phyloP scores from a whole-genome alignment of 2,113 vertebrate genomes.

The Sminthopsis crassicaudata region DNA sequence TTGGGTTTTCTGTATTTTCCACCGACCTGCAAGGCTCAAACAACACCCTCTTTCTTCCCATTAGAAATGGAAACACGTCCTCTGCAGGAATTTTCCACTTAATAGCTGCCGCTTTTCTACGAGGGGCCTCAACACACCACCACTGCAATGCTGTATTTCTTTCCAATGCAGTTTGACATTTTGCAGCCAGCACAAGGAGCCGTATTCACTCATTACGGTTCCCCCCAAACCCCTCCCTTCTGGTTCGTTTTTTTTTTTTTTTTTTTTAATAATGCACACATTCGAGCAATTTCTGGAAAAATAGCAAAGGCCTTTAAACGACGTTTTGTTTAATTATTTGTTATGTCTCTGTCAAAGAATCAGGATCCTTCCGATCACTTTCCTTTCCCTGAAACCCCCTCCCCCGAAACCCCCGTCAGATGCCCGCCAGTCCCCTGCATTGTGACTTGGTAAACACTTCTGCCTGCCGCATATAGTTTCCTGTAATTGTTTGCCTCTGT shows the following conservation, averaged over 20 bases:
- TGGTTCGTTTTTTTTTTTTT: background rate
- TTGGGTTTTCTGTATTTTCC: conserved; percentile 85
- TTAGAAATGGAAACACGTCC: conserved; percentile 89
- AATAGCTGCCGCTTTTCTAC: conserved; percentile 84
- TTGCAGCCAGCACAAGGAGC: conserved; percentile 85
- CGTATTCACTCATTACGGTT: conserved; percentile 81
- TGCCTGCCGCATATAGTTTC: conserved; percentile 42
- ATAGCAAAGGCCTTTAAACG: conserved; percentile 73
- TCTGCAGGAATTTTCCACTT: conserved; percentile 91
- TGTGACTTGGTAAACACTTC: conserved; percentile 58
- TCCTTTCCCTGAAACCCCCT: background rate
- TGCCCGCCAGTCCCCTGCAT: conserved; percentile 33
- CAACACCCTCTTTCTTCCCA: conserved; percentile 89
- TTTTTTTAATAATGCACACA: conserved; percentile 62
- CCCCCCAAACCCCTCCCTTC: background rate
- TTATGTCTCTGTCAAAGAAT: conserved; percentile 60
- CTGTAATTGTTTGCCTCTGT: conserved; percentile 77
- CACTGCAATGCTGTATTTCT: conserved; percentile 88
- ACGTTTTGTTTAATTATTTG: conserved; percentile 62
- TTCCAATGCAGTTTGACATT: conserved; percentile 87
- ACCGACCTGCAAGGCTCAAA: conserved; percentile 85
- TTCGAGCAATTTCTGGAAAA: conserved; percentile 62
- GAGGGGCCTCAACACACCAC: conserved; percentile 85
- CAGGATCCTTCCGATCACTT: conserved; percentile 47
- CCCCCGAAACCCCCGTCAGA: background rate